Evolutionary conservation across 2,113 vertebrate species (phyloP).

Genomic region (Paracanthobrama guichenoti): DNA sequence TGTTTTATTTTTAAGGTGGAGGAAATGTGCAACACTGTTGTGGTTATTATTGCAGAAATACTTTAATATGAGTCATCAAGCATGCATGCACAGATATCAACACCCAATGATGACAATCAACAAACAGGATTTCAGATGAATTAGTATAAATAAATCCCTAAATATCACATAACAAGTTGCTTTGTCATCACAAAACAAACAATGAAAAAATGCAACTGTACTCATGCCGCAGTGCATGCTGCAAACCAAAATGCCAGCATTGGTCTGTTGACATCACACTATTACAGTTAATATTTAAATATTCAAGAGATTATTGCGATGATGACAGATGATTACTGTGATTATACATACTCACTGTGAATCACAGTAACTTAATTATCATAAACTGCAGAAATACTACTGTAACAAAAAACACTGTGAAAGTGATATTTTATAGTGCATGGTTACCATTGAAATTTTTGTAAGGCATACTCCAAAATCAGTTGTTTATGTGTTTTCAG

Average conservation of each 20-base stretch:
- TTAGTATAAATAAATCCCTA: background rate
- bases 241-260: background rate
- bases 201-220: background rate
- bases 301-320: background rate
- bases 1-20: too few relatives aligned
- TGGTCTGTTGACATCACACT: background rate
- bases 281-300: background rate
- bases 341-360: background rate
- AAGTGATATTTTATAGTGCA: background rate
- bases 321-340: background rate
- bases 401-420: background rate
- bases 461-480: too few relatives aligned
- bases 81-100: background rate
- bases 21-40: background rate
- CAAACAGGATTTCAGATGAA: background rate
- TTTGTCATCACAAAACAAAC: background rate
- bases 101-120: background rate
- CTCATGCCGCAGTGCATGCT: background rate
- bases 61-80: background rate
- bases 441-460: background rate
- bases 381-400: background rate
- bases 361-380: background rate
- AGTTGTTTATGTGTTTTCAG: slow-evolving; percentile 50
- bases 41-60: background rate
- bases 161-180: background rate